Evolutionary conservation across 2,113 vertebrate genomes (phyloP), one percentile per base, ranked within the genome.

Genomic region (Salvelinus alpinus): DNA sequence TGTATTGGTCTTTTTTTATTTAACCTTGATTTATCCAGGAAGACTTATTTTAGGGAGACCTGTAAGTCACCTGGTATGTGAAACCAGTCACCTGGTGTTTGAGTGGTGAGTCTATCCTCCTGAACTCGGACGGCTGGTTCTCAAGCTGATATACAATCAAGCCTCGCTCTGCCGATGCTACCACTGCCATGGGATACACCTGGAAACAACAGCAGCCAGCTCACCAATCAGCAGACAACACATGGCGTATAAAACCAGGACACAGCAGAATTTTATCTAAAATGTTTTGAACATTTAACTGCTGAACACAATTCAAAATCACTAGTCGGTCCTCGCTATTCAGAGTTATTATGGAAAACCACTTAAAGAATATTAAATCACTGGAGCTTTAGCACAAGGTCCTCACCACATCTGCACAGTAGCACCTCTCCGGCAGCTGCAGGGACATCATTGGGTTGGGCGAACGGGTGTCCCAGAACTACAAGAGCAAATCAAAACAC

Each of bases 381-480:
- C 51, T 54, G 51, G 51, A 54, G 51, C 13, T 18, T 44, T 12
- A 44, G 2, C 38, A 12, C 54, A 0, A 57, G 59, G 16, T 62
- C n/a, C 59, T 62, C n/a, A 62, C 98, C 92, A 99, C 97, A 72
- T 99, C 98, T n/a, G 98, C 97, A 88, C 97, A 99, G 82, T 99
- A 99, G 89, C 95, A 96, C 72, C 98, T 93, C 69, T 99, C 98
- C 27, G 97, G 96, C 82, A 99, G 95, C 84, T 96, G 97, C 77
- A 99, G 79, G 0, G 96, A 97, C 96, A 99, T 96, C 97, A 99
- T 97, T 0, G 98, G 98, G 38, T 95, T 98, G 54, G 98, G 96
- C 0, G 96, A 98, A 3, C 98, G 97, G 0, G 98, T 99, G 75
- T 99, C 97, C 98, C 98, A 99, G 90, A 99, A 99, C 98, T 62